A percentile compares a stretch with the other conserved stretches of the same genome.
Evolutionary conservation across 2,113 vertebrate species (phyloP).

Genomic region (Rhegmatorhina hoffmannsi): DNA sequence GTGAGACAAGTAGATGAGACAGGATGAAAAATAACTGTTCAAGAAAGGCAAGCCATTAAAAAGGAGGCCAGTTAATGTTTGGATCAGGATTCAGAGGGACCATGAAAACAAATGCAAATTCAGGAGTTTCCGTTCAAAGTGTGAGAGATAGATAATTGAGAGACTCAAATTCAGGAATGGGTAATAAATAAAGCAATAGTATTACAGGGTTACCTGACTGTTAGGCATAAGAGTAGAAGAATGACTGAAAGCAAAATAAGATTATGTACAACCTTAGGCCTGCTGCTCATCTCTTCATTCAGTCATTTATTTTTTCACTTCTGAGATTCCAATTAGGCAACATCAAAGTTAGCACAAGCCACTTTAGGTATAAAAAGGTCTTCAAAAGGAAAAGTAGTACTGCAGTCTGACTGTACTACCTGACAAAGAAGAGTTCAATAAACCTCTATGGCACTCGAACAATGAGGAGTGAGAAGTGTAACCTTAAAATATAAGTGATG

Average conservation of each 20-base stretch:
- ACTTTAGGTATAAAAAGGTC: constrained; percentile 1
- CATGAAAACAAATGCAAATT: neutral
- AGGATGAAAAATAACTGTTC: neutral
- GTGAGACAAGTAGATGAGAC: neutral
- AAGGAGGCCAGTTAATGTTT: neutral
- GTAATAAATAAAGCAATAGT: neutral
- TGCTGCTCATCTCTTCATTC: neutral
- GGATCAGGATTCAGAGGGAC: neutral
- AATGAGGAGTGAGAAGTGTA: constrained; percentile 5
- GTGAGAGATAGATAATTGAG: neutral
- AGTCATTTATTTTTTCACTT: constrained; percentile 10
- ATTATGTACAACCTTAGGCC: neutral
- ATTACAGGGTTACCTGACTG: neutral
- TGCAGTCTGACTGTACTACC: neutral
- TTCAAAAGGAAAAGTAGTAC: constrained; percentile 39
- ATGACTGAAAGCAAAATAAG: neutral
- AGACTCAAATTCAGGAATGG: neutral
- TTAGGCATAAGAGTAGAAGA: neutral
- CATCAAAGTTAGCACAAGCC: constrained; percentile 19
- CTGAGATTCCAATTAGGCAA: constrained; percentile 34
- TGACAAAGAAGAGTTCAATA: constrained; percentile 25
- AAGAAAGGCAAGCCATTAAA: neutral
- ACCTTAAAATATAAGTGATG: constrained; percentile 41
- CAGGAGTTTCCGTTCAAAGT: neutral
- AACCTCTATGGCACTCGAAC: neutral